phyloP scores from a whole-genome alignment of 2,113 vertebrate species.

The Perca fluviatilis region DNA sequence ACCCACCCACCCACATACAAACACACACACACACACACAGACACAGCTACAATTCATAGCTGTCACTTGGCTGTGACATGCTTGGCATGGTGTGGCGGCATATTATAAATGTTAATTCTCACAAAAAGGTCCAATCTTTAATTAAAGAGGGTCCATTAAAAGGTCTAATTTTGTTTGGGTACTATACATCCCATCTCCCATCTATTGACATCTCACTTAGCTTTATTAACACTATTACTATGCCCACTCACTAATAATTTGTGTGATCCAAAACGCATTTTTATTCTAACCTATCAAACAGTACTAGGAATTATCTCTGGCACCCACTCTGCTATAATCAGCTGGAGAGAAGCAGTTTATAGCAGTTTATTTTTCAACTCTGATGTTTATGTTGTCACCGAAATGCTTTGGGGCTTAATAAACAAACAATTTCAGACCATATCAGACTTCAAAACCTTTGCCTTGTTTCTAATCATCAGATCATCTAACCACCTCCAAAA shows the following conservation, averaged over 20 bases:
- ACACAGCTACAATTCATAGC: background rate
- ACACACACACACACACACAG: background rate
- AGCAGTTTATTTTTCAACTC: background rate
- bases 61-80: background rate
- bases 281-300: background rate
- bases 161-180: no score
- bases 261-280: background rate
- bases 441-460: slow-evolving; percentile 8
- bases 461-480: slow-evolving; percentile 19
- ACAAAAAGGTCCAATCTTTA: background rate
- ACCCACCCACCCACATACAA: background rate
- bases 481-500: slow-evolving; percentile 15
- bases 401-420: slow-evolving; percentile 5
- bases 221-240: no score
- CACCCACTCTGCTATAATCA: slow-evolving; percentile 9
- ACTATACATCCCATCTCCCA: no score
- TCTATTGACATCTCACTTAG: background rate
- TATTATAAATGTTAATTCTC: background rate
- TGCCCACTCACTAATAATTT: background rate
- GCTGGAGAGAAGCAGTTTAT: slow-evolving; percentile 1
- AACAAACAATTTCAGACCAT: background rate
- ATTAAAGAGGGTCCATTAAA: background rate
- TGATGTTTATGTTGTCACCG: slow-evolving; percentile 16
- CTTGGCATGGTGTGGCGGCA: background rate
- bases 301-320: slow-evolving; percentile 2